A percentile compares a stretch with the other conserved stretches of the same genome.
Evolutionary conservation across 2,888 invertebrate species (phyloP).

Genomic region (Catocala sponsa): DNA sequence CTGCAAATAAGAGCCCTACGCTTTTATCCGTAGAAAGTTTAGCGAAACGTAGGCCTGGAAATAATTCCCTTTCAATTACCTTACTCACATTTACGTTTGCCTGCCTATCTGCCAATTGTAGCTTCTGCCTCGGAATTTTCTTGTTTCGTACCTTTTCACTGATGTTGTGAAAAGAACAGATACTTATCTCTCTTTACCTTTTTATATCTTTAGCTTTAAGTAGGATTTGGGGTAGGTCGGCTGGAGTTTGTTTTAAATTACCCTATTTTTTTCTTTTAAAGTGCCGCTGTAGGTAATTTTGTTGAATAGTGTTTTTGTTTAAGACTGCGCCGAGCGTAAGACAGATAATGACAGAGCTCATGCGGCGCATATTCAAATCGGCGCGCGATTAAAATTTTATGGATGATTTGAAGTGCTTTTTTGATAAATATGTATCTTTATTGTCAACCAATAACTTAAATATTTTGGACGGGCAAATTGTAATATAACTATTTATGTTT

Average conservation of each 20-base stretch:
- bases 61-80: constrained; percentile 64
- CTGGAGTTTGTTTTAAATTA: neutral
- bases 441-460: too few relatives aligned
- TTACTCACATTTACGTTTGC: constrained; percentile 50
- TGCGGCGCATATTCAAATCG: too few relatives aligned
- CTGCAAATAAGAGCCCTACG: constrained; percentile 45
- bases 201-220: constrained; percentile 15
- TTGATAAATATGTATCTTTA: too few relatives aligned
- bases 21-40: constrained; percentile 57
- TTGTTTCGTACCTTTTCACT: constrained; percentile 40
- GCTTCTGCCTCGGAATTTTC: constrained; percentile 46
- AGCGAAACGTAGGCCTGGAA: constrained; percentile 43
- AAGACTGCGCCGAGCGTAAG: too few relatives aligned
- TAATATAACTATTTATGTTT: too few relatives aligned
- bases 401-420: too few relatives aligned
- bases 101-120: constrained; percentile 53
- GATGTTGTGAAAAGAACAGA: constrained; percentile 36
- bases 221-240: constrained; percentile 6
- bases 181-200: constrained; percentile 34
- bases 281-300: too few relatives aligned
- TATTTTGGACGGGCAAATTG: too few relatives aligned
- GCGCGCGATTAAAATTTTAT: too few relatives aligned
- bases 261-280: neutral
- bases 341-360: too few relatives aligned
- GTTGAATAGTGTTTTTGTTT: too few relatives aligned